phyloP scores from a whole-genome alignment of 2,113 vertebrate genomes.

The Bujurquina vittata region DNA sequence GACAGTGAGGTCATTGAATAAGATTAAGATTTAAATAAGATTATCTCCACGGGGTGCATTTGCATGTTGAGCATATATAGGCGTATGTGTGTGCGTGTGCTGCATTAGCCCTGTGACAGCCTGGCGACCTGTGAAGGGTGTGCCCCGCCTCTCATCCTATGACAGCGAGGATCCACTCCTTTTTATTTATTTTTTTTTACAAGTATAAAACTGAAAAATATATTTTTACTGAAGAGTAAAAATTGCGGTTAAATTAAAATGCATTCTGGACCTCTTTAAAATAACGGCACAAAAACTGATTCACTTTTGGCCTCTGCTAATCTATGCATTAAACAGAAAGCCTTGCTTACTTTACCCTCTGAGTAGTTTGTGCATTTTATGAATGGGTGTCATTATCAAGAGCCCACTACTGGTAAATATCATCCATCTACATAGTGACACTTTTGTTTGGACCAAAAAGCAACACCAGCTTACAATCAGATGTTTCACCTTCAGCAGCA shows the following conservation, averaged over 20 bases:
- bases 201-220: too few species aligned
- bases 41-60: background rate
- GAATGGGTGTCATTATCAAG: slow-evolving; percentile 6
- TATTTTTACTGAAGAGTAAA: too few species aligned
- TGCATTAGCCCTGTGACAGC: too few species aligned
- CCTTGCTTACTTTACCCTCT: background rate
- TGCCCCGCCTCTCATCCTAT: too few species aligned
- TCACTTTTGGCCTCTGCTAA: background rate
- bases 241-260: background rate
- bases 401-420: slow-evolving; percentile 4
- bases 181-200: too few species aligned
- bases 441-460: slow-evolving; percentile 44
- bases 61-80: background rate
- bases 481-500: slow-evolving; percentile 36
- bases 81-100: too few species aligned
- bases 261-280: background rate
- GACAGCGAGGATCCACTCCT: too few species aligned
- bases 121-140: too few species aligned
- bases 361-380: slow-evolving; percentile 1
- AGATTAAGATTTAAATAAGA: background rate
- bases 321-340: background rate
- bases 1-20: background rate
- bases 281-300: background rate
- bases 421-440: slow-evolving; percentile 46
- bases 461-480: slow-evolving; percentile 21